Conservation (phyloP, 2,888 invertebrate genomes). For the Phyllotreta striolata region DNA sequence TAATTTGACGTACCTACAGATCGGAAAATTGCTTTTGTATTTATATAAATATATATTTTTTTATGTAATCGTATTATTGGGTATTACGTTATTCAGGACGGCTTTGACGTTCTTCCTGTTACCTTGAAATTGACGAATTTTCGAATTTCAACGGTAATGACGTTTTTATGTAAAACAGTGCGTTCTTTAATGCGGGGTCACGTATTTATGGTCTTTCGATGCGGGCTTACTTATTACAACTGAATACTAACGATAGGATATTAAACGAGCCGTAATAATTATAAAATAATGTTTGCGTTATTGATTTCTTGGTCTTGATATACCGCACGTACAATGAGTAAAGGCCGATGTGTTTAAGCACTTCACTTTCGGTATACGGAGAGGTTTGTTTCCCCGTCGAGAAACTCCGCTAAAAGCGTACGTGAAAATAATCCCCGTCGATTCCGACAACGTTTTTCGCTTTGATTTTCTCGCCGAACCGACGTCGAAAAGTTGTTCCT, state of each 20-base stretch:
- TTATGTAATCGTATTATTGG: neutral
- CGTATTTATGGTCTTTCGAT: constrained; percentile 17
- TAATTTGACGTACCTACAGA: constrained; percentile 9
- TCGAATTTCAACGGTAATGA: constrained; percentile 8
- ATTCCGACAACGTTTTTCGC: constrained; percentile 43
- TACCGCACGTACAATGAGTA: no score
- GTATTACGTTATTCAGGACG: neutral
- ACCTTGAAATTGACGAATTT: constrained; percentile 10
- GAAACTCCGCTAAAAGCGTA: neutral
- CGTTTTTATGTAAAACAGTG: constrained; percentile 22
- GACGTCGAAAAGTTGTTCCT: constrained; percentile 26
- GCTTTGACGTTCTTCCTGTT: constrained; percentile 2
- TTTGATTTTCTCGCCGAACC: constrained; percentile 42
- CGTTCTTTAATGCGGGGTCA: constrained; percentile 24
- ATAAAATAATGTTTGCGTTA: no score
- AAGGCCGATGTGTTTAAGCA: no score
- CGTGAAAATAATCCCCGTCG: constrained; percentile 39
- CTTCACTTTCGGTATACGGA: no score
- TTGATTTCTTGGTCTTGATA: no score
- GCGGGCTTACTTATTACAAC: constrained; percentile 17
- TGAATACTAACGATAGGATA: constrained; percentile 11
- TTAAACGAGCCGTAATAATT: neutral
- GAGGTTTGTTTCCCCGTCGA: no score
- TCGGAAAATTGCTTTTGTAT: constrained; percentile 9
- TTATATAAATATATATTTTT: neutral